A percentile compares a stretch with the other conserved stretches of the same genome.
phyloP scores from a whole-genome alignment of 2,797 vertebrate species.

The Sphaeramia orbicularis region DNA sequence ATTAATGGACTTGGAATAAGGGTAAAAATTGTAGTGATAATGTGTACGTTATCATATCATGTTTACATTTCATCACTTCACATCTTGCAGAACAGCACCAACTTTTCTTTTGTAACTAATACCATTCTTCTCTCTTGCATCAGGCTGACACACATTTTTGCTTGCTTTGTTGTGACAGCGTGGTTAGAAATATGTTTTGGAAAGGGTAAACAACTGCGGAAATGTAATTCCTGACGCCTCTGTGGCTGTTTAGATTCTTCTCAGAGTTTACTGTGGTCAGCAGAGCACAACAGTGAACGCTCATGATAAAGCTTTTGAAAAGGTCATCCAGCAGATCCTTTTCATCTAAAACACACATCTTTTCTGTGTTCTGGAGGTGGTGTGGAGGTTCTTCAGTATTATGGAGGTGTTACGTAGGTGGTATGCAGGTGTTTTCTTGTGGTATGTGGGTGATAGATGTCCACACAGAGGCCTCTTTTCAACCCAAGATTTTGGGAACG shows the following conservation, averaged over 20 bases:
- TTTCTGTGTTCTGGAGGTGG: slow-evolving; percentile 21
- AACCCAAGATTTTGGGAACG: slow-evolving; percentile 28
- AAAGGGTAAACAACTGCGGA: slow-evolving; percentile 43
- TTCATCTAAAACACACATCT: background rate
- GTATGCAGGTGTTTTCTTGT: slow-evolving; percentile 62
- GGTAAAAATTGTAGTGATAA: background rate
- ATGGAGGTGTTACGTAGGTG: slow-evolving; percentile 64
- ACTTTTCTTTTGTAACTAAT: background rate
- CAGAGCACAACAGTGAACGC: slow-evolving; percentile 24
- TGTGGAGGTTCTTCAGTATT: slow-evolving; percentile 34
- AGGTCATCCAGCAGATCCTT: slow-evolving; percentile 23
- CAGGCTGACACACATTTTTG: slow-evolving; percentile 23
- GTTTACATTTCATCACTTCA: background rate
- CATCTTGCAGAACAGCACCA: slow-evolving; percentile 5
- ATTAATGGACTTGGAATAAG: background rate
- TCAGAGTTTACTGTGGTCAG: slow-evolving; percentile 45
- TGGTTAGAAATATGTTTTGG: slow-evolving; percentile 40
- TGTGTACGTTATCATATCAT: too few species aligned
- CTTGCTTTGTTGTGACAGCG: slow-evolving; percentile 56
- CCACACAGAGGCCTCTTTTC: slow-evolving; percentile 70
- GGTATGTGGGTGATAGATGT: slow-evolving; percentile 65
- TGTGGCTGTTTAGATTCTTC: slow-evolving; percentile 20
- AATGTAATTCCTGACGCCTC: slow-evolving; percentile 29
- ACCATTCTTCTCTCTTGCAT: slow-evolving; percentile 17
- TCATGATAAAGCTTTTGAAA: slow-evolving; percentile 35